Evolutionary conservation across 2,113 vertebrate species (phyloP), one percentile per base, ranked within the genome.

Genomic region (Synodontis membranacea): DNA sequence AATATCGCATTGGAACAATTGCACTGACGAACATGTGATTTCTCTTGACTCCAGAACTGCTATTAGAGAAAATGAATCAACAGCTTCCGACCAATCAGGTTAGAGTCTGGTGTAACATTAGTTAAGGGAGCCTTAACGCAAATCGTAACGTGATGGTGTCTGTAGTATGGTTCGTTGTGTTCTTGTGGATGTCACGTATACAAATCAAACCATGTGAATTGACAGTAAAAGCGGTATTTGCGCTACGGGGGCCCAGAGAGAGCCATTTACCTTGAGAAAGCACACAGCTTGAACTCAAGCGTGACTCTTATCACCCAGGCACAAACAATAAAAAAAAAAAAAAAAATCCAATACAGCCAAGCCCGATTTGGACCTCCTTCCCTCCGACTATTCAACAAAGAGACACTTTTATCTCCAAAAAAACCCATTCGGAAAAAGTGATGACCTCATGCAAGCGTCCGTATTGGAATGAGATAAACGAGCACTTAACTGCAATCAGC

Each of bases 401-500:
- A 56, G 80, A 84, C 72, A 84, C n/a, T 88, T 79, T 68, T 56
- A 86, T 81, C 84, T 86, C 74, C 74, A 80, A 56, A 84, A 56
- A 84, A 84, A 84, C 68, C 50, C 25, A 37, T 76, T 87, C 56
- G 19, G 82, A 78, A 85, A 56, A 60, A 44, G 75, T 46, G 68
- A 79, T 86, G 80, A 86, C 78, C 80, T 89, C 80, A 72, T 66
- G n/a, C 62, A 6, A 80, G 80, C 76, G 44, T 86, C 50, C 74
- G 14, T 42, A 62, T 34, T 54, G 80, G 54, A 80, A 87, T 76
- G 84, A 87, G 89, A 88, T 68, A 80, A 80, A 90, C 80, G 85
- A 89, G 86, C 86, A 86, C 80, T 86, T 88, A 76, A 70, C 52
- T 87, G 79, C 75, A 87, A 88, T 79, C 87, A 90, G 85, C 80